phyloP scores from a whole-genome alignment of 1,140 invertebrate genomes.

The Drosophila novamexicana region DNA sequence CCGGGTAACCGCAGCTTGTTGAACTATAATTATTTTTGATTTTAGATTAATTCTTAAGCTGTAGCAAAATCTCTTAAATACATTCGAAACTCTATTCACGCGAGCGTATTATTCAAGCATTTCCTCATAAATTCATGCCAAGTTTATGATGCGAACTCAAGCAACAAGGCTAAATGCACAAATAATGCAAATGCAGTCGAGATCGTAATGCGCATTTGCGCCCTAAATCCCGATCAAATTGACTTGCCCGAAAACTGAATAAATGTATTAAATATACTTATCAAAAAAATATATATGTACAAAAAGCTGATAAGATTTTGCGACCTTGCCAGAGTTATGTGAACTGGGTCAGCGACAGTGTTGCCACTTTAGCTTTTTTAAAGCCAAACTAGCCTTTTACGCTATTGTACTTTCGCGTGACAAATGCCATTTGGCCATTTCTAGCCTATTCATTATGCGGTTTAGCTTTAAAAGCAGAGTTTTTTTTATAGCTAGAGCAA shows the following conservation, averaged over 20 bases:
- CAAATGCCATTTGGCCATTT: no score
- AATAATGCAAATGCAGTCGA: neutral
- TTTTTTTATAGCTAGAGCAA: neutral
- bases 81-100: no score
- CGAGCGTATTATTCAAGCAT: no score
- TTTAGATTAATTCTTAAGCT: no score
- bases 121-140: no score
- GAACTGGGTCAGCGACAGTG: slow-evolving; percentile 49
- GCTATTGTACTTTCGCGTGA: no score
- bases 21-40: no score
- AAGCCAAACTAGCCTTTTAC: neutral
- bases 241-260: neutral
- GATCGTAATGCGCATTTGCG: neutral
- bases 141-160: no score
- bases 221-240: slow-evolving; percentile 3
- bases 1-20: no score
- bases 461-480: neutral
- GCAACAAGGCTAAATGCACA: neutral
- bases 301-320: slow-evolving; percentile 4
- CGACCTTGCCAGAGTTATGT: slow-evolving; percentile 64
- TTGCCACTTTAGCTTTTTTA: slow-evolving; percentile 5
- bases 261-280: neutral
- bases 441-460: no score
- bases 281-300: neutral
- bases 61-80: no score